Percentiles rank a stretch among this genome's conserved stretches.
phyloP scores from a whole-genome alignment of 1,140 invertebrate genomes.

The Bombus difficillimus region DNA sequence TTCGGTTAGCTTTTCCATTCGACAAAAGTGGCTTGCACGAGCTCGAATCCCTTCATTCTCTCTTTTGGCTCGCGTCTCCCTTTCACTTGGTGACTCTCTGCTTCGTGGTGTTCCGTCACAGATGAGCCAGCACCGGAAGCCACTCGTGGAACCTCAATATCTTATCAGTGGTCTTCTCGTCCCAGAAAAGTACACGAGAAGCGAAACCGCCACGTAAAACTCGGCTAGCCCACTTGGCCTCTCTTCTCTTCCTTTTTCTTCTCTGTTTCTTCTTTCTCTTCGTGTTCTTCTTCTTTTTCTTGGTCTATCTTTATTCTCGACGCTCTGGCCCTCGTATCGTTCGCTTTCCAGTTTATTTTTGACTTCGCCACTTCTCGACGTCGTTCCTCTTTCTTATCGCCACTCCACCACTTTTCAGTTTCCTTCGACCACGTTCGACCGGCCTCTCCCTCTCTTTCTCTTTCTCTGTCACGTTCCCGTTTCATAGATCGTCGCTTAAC shows the following conservation, averaged over 20 bases:
- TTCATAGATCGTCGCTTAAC: conserved; percentile 31
- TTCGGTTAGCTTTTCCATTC: conserved; percentile 24
- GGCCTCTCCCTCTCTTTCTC: background rate
- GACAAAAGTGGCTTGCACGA: conserved; percentile 15
- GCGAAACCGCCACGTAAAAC: background rate
- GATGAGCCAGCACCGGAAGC: conserved; percentile 48
- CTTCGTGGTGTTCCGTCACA: conserved; percentile 14
- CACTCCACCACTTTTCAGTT: conserved; percentile 25
- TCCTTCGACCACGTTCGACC: background rate
- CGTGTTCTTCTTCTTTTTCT: too few relatives aligned
- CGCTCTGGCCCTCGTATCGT: background rate
- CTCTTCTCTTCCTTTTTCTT: background rate
- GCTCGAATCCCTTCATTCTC: background rate
- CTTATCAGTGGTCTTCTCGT: conserved; percentile 37
- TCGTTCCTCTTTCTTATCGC: conserved; percentile 32
- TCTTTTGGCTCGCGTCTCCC: conserved; percentile 2
- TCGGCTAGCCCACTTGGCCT: background rate
- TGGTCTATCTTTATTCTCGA: background rate
- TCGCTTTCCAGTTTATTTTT: conserved; percentile 36
- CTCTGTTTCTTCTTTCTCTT: background rate
- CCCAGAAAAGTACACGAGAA: conserved; percentile 18
- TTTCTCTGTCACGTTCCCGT: conserved; percentile 32
- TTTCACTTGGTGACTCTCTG: conserved; percentile 6
- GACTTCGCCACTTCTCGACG: conserved; percentile 1
- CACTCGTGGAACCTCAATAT: conserved; percentile 34